Percentiles rank a stretch among this genome's conserved stretches.
phyloP scores from a whole-genome alignment of 1,140 invertebrate genomes.

The Atta cephalotes region DNA sequence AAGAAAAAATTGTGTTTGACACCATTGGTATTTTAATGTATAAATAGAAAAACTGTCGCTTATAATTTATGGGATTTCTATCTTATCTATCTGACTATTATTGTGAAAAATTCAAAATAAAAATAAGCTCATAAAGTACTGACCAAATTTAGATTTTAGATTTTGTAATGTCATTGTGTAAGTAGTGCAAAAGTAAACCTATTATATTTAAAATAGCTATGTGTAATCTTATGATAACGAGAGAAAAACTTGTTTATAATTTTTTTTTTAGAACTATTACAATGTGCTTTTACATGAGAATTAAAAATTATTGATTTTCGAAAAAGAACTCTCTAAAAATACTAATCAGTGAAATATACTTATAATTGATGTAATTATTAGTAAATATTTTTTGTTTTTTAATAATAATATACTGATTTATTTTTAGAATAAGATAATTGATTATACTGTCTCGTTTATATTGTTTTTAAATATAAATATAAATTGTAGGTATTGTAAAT shows the following conservation, averaged over 20 bases:
- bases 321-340: background rate
- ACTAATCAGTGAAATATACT: too few species aligned
- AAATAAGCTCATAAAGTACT: background rate
- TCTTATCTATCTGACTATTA: background rate
- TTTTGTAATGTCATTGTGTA: background rate
- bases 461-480: background rate
- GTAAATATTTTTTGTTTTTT: too few species aligned
- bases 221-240: conserved; percentile 5
- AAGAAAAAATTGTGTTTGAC: background rate
- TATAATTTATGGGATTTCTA: too few species aligned
- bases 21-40: background rate
- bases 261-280: background rate
- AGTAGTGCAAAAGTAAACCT: conserved; percentile 16
- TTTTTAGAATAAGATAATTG: background rate
- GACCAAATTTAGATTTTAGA: background rate
- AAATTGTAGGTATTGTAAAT: background rate
- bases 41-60: background rate
- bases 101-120: background rate
- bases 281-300: background rate
- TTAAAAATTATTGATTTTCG: background rate
- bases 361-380: too few species aligned
- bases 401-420: too few species aligned
- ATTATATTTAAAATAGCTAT: background rate
- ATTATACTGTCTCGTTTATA: background rate
- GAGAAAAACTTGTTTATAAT: conserved; percentile 10